Evolutionary conservation across 35 echinoderm and acorn worm genomes (phyloP).

Genomic region (Lytechinus pictus): DNA sequence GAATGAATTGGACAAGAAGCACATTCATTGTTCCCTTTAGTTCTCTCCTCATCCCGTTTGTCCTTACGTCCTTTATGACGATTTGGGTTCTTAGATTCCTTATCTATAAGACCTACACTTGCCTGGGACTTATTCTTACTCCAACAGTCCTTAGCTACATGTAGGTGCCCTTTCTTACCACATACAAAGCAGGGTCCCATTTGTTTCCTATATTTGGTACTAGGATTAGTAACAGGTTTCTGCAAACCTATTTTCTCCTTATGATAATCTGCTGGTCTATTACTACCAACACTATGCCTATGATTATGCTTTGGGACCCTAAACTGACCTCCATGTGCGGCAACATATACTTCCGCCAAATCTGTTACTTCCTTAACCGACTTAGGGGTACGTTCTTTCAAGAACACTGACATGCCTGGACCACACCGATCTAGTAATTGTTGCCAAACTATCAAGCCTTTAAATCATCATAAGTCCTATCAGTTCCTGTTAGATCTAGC

Average conservation of each 20-base stretch:
- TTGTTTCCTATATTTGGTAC: neutral
- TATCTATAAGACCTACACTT: neutral
- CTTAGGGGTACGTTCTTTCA: slow-evolving; percentile 58
- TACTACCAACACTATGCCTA: neutral
- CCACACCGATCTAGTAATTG: slow-evolving; percentile 56
- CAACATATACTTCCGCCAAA: slow-evolving; percentile 53
- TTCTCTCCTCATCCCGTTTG: too few species aligned
- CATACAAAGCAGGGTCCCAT: slow-evolving; percentile 58
- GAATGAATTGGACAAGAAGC: too few species aligned
- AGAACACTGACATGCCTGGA: slow-evolving; percentile 53
- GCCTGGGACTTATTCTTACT: neutral
- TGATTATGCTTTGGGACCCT: neutral
- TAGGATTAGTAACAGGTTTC: too few species aligned
- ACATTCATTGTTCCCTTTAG: too few species aligned
- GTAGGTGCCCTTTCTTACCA: slow-evolving; percentile 52
- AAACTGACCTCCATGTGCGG: slow-evolving; percentile 61
- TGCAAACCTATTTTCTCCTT: too few species aligned
- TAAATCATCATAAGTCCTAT: slow-evolving; percentile 35
- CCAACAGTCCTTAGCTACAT: slow-evolving; percentile 52
- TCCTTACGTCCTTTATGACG: too few species aligned
- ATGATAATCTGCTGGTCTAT: too few species aligned
- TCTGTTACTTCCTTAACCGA: slow-evolving; percentile 38
- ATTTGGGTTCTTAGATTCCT: slow-evolving; percentile 26
- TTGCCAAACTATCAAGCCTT: slow-evolving; percentile 59
- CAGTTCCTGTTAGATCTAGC: slow-evolving; percentile 58